Percentiles rank a stretch among this genome's conserved stretches.
These are phyloP conservation scores for Sylvietta virens DNA, from an alignment of 2,113 vertebrate species.

Conservation along the genomic window DNA sequence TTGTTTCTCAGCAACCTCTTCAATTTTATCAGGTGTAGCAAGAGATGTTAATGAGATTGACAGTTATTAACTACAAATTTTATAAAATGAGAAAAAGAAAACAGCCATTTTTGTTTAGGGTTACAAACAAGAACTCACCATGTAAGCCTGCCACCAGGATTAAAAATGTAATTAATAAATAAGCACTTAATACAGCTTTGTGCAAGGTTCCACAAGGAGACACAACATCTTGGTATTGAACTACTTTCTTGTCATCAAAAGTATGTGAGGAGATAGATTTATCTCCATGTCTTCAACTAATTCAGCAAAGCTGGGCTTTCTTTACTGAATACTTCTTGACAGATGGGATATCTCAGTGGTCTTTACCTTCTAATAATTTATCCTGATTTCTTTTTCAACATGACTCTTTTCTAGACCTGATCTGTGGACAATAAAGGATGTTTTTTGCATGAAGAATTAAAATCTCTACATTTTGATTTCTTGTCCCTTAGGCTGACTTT, in stretches of 20 bases:
- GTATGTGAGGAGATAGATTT: neutral
- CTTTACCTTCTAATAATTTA: neutral
- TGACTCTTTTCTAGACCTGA: neutral
- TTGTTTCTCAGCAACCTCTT: neutral
- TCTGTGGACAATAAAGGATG: neutral
- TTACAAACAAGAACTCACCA: neutral
- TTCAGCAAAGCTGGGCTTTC: neutral
- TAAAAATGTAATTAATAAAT: neutral
- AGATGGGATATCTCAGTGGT: neutral
- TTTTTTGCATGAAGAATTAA: neutral
- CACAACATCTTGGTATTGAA: neutral
- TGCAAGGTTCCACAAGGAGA: neutral
- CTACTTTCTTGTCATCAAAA: neutral
- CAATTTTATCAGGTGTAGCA: neutral
- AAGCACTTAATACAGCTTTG: neutral
- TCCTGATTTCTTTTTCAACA: neutral
- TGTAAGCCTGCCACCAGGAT: neutral
- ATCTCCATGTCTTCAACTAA: neutral
- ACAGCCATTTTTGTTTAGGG: neutral
- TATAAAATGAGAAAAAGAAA: neutral
- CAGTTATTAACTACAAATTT: neutral
- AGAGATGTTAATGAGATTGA: neutral
- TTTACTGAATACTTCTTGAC: neutral
- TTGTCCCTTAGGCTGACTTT: neutral
- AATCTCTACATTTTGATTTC: neutral